phyloP scores from a whole-genome alignment of 2,797 vertebrate species.

The Holocentrus rufus region DNA sequence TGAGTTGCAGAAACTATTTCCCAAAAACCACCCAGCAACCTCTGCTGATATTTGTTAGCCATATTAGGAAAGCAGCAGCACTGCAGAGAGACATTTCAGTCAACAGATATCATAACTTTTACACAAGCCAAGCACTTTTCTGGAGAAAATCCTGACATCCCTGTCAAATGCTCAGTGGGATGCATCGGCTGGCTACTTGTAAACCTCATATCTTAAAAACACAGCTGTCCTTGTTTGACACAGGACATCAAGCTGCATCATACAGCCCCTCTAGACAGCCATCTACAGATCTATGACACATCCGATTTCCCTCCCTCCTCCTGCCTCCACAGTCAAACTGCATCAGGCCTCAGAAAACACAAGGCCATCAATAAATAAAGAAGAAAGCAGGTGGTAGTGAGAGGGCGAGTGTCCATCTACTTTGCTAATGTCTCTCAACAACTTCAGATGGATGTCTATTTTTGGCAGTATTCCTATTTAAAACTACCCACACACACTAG shows the following conservation, averaged over 20 bases:
- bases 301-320: conserved; percentile 35
- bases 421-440: conserved; percentile 47
- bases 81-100: background rate
- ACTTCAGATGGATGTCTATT: conserved; percentile 67
- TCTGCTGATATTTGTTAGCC: too few species aligned
- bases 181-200: conserved; percentile 36
- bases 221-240: conserved; percentile 39
- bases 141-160: conserved; percentile 11
- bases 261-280: conserved; percentile 40
- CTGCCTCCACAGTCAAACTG: conserved; percentile 49
- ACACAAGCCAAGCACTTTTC: conserved; percentile 1
- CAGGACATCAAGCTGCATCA: conserved; percentile 23
- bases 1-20: too few species aligned
- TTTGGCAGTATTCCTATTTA: conserved; percentile 63
- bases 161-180: conserved; percentile 34
- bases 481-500: conserved; percentile 42
- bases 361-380: conserved; percentile 75
- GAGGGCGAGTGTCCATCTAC: conserved; percentile 61
- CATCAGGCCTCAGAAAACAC: conserved; percentile 61
- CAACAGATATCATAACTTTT: conserved; percentile 18
- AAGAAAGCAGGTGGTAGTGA: conserved; percentile 63
- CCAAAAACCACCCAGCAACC: too few species aligned
- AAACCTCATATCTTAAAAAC: conserved; percentile 29
- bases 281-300: conserved; percentile 52
- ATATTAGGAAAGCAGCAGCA: too few species aligned